phyloP scores from a whole-genome alignment of 2,888 invertebrate genomes.

The Dinocampus coccinellae region DNA sequence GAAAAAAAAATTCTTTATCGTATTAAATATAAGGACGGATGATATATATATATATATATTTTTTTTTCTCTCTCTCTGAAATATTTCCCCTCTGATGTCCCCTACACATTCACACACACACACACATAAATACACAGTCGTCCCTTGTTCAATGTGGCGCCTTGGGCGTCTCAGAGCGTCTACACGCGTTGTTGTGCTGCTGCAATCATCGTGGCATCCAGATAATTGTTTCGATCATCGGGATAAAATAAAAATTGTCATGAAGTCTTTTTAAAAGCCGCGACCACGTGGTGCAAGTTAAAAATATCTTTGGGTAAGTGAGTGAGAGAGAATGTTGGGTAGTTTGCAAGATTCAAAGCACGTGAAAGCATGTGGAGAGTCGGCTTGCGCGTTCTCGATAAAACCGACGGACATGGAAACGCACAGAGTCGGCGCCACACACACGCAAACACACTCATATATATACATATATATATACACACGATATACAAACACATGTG shows the following conservation, averaged over 20 bases:
- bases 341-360: slow-evolving; percentile 31
- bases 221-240: slow-evolving; percentile 13
- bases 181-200: slow-evolving; percentile 22
- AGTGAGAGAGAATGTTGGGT: slow-evolving; percentile 6
- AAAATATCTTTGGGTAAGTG: slow-evolving; percentile 45
- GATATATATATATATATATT: too few relatives aligned
- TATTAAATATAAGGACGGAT: not conserved
- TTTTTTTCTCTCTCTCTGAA: not conserved
- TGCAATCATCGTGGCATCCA: slow-evolving; percentile 2
- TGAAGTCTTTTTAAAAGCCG: slow-evolving; percentile 24
- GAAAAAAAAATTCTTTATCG: not conserved
- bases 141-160: slow-evolving; percentile 32
- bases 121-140: not conserved
- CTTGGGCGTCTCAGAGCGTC: slow-evolving; percentile 27
- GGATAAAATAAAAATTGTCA: slow-evolving; percentile 14
- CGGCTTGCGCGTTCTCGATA: slow-evolving; percentile 30
- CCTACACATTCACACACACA: not conserved
- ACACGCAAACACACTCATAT: not conserved
- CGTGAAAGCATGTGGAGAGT: slow-evolving; percentile 26
- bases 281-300: slow-evolving; percentile 35
- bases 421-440: slow-evolving; percentile 15
- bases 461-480: slow-evolving; percentile 16
- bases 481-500: slow-evolving; percentile 26
- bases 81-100: not conserved
- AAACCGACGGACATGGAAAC: slow-evolving; percentile 32